phyloP scores from a whole-genome alignment of 2,113 vertebrate species.

The Carettochelys insculpta region DNA sequence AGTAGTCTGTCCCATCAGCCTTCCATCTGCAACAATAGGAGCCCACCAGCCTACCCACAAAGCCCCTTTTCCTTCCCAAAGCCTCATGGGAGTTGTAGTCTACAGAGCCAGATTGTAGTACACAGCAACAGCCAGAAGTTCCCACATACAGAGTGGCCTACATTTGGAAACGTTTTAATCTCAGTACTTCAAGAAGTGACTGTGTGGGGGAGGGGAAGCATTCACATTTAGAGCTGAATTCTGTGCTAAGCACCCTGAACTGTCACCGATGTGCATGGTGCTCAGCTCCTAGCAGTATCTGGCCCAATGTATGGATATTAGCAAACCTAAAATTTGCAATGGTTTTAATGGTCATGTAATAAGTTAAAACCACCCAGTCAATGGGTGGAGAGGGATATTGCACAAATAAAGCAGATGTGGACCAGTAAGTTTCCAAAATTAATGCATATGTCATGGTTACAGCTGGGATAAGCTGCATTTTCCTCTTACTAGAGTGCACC shows the following conservation, averaged over 20 bases:
- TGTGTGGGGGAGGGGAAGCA: neutral
- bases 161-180: slow-evolving; percentile 9
- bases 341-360: neutral
- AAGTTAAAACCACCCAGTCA: neutral
- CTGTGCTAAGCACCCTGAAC: neutral
- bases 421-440: neutral
- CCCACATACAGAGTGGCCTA: too few species aligned
- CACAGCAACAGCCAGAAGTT: too few species aligned
- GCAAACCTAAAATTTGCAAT: neutral
- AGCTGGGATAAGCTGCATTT: neutral
- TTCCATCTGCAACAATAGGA: too few species aligned
- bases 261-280: neutral
- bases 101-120: too few species aligned
- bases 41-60: too few species aligned
- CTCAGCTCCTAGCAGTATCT: neutral
- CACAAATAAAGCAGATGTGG: neutral
- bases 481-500: neutral
- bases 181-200: neutral
- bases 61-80: too few species aligned
- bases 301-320: neutral
- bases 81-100: too few species aligned
- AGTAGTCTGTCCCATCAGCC: too few species aligned
- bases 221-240: neutral
- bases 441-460: neutral
- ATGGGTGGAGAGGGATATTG: neutral